Base-by-base conservation (phyloP, 1,140 invertebrate genomes). In the Camponotus vicinus region DNA sequence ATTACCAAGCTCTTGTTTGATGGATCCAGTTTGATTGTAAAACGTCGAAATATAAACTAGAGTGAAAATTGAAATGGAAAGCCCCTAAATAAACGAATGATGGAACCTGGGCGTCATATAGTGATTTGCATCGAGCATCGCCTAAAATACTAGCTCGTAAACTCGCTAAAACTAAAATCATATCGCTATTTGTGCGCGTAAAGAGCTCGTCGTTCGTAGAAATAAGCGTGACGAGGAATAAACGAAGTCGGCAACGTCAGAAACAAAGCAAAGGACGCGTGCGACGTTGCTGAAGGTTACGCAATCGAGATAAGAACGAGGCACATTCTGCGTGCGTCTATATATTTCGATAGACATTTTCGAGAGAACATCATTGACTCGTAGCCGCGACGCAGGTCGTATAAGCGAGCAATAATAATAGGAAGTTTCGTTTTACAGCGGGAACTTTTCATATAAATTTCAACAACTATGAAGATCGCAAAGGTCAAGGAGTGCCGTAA, bases 261-360 rank as follows among this genome's bases (percentile, higher is more conserved):
- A 79, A 55, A 21, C 40, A 27, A 40, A 40, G 9, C 3, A 49
- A 27, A 13, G 34, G 32, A 57, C 37, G 27, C 55, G 79, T 73
- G 37, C 55, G 52, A 83, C 37, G 40, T 75, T 27, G 49, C 13
- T 15, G 18, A 52, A 67, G 4, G 42, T 78, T 82, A 55, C 55
- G 32, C 69, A 75, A 83, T 83, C 40, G 40, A 49, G 69, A 83
- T 83, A 75, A 83, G 79, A 73, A 73, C n/a, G 37, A 52, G 13
- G n/a, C 18, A 57, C 7, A 21, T 18, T 40, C 9, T 52, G 5
- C 8, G 27, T 70, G 40, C 45, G n/a, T 57, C 4, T n/a, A 18
- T 40, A 18, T 75, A n/a, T 7, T 6, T 42, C 34, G 55, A 45
- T 45, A 5, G 27, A 42, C 66, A 27, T 40, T 27, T 27, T 40